These are phyloP conservation scores for Alviniconcha marisindica DNA, from an alignment of 1,140 invertebrate genomes.

Conservation along the genomic window DNA sequence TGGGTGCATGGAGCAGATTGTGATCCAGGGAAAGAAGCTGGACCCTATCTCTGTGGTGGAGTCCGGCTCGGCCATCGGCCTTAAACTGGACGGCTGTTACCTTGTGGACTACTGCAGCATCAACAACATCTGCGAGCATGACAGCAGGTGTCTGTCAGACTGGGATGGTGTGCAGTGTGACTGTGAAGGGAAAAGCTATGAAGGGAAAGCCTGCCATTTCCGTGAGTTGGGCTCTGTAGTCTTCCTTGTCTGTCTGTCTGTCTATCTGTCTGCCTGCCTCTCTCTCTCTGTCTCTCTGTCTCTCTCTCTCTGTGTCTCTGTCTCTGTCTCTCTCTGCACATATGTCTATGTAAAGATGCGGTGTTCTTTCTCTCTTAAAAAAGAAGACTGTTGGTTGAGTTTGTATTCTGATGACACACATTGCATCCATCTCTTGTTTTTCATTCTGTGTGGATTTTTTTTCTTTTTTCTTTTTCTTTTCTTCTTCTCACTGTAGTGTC, in stretches of 20 bases:
- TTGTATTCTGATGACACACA: no score
- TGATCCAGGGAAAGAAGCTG: constrained; percentile 85
- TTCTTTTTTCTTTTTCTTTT: no score
- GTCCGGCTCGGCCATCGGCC: constrained; percentile 84
- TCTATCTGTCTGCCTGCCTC: not conserved
- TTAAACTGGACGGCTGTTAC: constrained; percentile 91
- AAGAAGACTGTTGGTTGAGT: no score
- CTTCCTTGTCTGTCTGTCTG: not conserved
- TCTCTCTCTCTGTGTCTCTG: not conserved
- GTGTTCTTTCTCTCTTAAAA: no score
- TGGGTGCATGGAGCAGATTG: constrained; percentile 92
- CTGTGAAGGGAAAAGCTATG: constrained; percentile 89
- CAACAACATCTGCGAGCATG: constrained; percentile 94
- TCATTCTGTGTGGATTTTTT: no score
- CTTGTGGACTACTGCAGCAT: constrained; percentile 92
- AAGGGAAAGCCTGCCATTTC: constrained; percentile 95
- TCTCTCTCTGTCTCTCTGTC: not conserved
- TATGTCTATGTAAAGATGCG: no score
- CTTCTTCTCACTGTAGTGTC: no score
- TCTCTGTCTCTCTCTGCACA: not conserved
- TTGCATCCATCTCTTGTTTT: no score
- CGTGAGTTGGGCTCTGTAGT: constrained; percentile 77
- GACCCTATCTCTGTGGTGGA: constrained; percentile 89
- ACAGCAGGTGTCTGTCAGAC: constrained; percentile 90
- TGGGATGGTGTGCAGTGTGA: constrained; percentile 91